Evolutionary conservation across 2,113 vertebrate species (phyloP).

Genomic region (Glaucidium brasilianum): DNA sequence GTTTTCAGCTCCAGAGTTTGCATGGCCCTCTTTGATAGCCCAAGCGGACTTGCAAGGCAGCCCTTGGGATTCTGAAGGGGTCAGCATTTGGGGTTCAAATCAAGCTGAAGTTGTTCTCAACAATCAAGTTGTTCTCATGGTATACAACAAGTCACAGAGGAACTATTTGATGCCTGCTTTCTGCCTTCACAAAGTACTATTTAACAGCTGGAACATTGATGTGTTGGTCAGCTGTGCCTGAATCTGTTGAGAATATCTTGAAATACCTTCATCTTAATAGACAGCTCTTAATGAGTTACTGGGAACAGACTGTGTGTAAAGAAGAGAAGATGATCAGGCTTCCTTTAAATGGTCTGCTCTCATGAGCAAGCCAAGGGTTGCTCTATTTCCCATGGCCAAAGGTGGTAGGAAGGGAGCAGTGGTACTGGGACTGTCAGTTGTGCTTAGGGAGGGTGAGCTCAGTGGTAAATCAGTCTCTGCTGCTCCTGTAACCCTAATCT

Average conservation of each 20-base stretch:
- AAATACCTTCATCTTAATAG: background rate
- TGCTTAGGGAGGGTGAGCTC: background rate
- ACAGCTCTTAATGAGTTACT: background rate
- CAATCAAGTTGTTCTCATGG: background rate
- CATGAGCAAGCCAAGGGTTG: background rate
- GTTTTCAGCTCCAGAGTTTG: background rate
- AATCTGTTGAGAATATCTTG: background rate
- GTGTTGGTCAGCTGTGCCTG: background rate
- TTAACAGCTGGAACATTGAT: background rate
- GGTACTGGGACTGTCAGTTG: background rate
- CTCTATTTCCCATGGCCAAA: background rate
- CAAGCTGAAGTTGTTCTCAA: background rate
- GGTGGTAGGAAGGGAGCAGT: rapidly evolving
- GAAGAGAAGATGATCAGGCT: background rate
- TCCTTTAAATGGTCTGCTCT: background rate
- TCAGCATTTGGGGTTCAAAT: background rate
- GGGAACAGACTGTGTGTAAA: background rate
- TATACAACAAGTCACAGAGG: rapidly evolving
- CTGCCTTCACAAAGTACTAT: background rate
- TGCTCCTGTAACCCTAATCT: background rate
- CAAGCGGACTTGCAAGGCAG: background rate
- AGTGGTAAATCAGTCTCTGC: background rate
- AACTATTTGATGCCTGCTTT: background rate
- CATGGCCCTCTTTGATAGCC: background rate
- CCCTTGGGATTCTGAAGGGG: background rate